Percentiles rank a stretch among this genome's conserved stretches.
These are phyloP conservation scores for Paelopatides confundens DNA, from an alignment of 53 echinoderm and acorn worm species.

Conservation along the genomic window DNA sequence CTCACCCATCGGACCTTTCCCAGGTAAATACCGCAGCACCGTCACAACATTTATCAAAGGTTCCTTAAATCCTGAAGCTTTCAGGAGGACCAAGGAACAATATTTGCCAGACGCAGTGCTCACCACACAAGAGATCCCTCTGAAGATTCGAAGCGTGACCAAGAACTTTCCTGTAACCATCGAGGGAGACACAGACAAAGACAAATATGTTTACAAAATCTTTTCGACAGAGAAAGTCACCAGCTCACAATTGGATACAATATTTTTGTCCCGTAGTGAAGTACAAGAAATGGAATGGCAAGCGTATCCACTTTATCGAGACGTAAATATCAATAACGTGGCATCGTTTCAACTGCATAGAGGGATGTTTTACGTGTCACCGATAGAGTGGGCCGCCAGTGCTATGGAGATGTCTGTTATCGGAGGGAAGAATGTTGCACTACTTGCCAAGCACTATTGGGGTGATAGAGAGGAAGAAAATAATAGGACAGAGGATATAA, in stretches of 20 bases:
- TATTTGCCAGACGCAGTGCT: slow-evolving; percentile 62
- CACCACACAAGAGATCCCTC: slow-evolving; percentile 76
- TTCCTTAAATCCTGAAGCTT: slow-evolving; percentile 65
- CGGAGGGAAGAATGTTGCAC: slow-evolving; percentile 78
- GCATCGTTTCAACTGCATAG: slow-evolving; percentile 73
- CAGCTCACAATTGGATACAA: slow-evolving; percentile 55
- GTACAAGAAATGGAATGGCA: slow-evolving; percentile 68
- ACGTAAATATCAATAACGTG: slow-evolving; percentile 44
- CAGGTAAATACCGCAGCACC: slow-evolving; percentile 80
- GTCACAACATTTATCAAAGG: slow-evolving; percentile 82
- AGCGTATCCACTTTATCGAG: slow-evolving; percentile 86
- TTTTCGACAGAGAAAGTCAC: slow-evolving; percentile 70
- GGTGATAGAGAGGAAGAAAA: neutral
- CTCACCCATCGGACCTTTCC: slow-evolving; percentile 57
- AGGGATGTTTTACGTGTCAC: slow-evolving; percentile 80
- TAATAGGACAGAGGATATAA: neutral
- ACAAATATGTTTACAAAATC: slow-evolving; percentile 74
- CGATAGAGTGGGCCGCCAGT: slow-evolving; percentile 96
- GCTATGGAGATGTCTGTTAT: slow-evolving; percentile 93
- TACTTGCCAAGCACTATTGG: slow-evolving; percentile 81
- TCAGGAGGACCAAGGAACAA: slow-evolving; percentile 52
- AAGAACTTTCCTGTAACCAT: slow-evolving; percentile 78
- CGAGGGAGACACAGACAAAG: slow-evolving; percentile 11
- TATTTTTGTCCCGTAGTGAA: slow-evolving; percentile 63
- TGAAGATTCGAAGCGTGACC: slow-evolving; percentile 67